Conservation (phyloP, 2,113 vertebrate species). For the Pteropus alecto region DNA sequence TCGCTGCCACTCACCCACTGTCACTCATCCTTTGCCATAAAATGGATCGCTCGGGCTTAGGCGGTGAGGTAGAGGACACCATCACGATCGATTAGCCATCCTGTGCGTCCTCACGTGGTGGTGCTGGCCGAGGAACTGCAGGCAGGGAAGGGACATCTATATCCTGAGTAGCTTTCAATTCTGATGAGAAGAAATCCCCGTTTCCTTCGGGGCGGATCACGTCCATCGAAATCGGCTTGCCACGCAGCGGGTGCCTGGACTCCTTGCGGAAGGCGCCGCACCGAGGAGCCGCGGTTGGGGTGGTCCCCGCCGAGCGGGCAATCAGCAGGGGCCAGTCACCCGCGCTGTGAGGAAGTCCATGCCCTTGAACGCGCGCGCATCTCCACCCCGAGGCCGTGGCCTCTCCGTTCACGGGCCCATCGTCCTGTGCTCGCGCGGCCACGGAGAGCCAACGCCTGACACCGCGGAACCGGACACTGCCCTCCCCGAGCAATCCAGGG, state of each 20-base stretch:
- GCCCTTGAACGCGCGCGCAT: background rate
- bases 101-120: background rate
- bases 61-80: background rate
- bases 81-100: background rate
- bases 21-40: background rate
- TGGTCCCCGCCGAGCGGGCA: background rate
- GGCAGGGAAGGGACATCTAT: background rate
- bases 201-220: background rate
- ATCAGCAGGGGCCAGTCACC: background rate
- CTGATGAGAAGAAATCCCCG: background rate
- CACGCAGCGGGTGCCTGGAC: background rate
- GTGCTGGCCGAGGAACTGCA: background rate
- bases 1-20: background rate
- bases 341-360: background rate
- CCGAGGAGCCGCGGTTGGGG: background rate
- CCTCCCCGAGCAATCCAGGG: background rate
- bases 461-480: background rate
- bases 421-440: background rate
- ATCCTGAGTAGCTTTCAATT: background rate
- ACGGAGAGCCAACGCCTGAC: background rate
- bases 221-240: background rate
- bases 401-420: background rate
- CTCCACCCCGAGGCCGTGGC: background rate
- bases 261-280: background rate
- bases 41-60: background rate